Evolutionary conservation across 2,888 invertebrate species (phyloP).

Genomic region (Cynaeus angustus): DNA sequence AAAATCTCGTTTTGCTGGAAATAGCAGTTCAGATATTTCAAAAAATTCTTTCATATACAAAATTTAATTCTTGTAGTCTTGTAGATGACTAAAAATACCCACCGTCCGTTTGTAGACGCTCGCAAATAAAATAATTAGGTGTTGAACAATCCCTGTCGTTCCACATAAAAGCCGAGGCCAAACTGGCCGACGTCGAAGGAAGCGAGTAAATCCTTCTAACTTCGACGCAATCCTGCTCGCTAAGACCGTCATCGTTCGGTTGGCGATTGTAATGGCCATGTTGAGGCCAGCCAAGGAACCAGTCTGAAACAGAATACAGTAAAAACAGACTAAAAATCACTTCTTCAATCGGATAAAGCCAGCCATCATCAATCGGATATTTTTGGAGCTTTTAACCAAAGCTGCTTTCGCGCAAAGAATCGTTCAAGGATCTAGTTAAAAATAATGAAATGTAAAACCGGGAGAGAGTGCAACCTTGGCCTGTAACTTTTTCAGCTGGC

Average conservation of each 20-base stretch:
- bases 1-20: too few relatives aligned
- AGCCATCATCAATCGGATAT: slow-evolving; percentile 24
- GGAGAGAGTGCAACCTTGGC: slow-evolving; percentile 32
- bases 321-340: not conserved
- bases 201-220: slow-evolving; percentile 80
- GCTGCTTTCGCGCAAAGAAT: slow-evolving; percentile 16
- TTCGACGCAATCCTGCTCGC: slow-evolving; percentile 88
- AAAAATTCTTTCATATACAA: too few relatives aligned
- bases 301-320: slow-evolving; percentile 74
- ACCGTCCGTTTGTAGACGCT: slow-evolving; percentile 81
- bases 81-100: slow-evolving; percentile 62
- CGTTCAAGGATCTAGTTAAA: slow-evolving; percentile 26
- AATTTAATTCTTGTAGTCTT: too few relatives aligned
- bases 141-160: slow-evolving; percentile 86
- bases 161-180: slow-evolving; percentile 82
- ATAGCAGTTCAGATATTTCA: not conserved
- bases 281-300: slow-evolving; percentile 88
- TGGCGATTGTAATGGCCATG: slow-evolving; percentile 80
- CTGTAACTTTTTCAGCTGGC: slow-evolving; percentile 32
- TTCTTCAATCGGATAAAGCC: slow-evolving; percentile 11
- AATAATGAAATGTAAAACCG: slow-evolving; percentile 30
- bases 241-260: slow-evolving; percentile 88
- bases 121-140: slow-evolving; percentile 84
- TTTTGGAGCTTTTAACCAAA: slow-evolving; percentile 26
- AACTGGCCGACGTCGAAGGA: slow-evolving; percentile 70